Evolutionary conservation across 2,888 invertebrate species (phyloP).

Genomic region (Horisme vitalbata): DNA sequence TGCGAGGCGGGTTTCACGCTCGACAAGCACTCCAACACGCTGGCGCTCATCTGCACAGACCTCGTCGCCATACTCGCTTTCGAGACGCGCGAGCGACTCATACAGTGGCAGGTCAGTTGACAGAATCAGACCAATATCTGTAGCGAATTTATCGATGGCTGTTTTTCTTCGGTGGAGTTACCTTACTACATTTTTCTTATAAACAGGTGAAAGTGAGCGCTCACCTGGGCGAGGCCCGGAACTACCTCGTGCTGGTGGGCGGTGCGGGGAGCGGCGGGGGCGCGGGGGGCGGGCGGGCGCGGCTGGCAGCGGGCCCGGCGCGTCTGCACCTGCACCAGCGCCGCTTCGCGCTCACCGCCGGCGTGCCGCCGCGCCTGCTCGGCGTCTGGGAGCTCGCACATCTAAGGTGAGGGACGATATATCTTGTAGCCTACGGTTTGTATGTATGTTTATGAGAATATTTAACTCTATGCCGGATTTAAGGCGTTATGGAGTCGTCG

Average conservation of each 20-base stretch:
- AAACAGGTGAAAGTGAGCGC: constrained; percentile 65
- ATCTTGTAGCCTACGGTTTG: background rate
- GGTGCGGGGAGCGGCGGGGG: constrained; percentile 27
- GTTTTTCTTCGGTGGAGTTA: background rate
- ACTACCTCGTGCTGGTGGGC: constrained; percentile 61
- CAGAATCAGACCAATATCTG: too few species aligned
- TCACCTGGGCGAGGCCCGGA: constrained; percentile 60
- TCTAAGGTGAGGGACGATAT: constrained; percentile 71
- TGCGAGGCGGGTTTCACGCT: constrained; percentile 93
- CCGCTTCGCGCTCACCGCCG: constrained; percentile 90
- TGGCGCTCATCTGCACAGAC: constrained; percentile 94
- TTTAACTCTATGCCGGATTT: constrained; percentile 25
- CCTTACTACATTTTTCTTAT: background rate
- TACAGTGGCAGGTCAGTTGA: constrained; percentile 91
- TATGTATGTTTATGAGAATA: too few species aligned
- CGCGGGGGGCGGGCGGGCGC: constrained; percentile 42
- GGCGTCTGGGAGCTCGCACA: constrained; percentile 88
- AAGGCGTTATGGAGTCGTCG: constrained; percentile 93
- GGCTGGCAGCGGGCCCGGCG: constrained; percentile 90
- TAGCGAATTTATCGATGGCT: too few species aligned
- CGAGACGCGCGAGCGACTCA: constrained; percentile 92
- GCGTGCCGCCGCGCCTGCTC: constrained; percentile 90
- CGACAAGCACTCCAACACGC: constrained; percentile 95
- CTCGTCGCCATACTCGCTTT: constrained; percentile 93
- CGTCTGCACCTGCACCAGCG: constrained; percentile 91